Base-by-base conservation (phyloP, 1,140 invertebrate genomes). In the Philotrypesis tridentata region DNA sequence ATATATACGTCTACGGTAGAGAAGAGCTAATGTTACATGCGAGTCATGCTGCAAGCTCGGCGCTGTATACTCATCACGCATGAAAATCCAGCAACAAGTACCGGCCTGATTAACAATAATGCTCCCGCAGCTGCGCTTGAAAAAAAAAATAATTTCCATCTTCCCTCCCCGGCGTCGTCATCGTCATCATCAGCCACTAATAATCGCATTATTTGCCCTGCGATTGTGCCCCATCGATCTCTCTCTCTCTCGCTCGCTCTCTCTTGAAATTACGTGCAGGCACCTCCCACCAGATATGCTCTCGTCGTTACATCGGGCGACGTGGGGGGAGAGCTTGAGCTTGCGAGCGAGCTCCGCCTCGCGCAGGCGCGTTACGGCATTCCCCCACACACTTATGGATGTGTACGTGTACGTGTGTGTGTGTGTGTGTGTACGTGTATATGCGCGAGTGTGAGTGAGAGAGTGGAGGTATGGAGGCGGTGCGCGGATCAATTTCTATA, bases 261-360 rank as follows among this genome's bases (percentile, higher is more conserved):
- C 48, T 55, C 21, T 55, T 6, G 48, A 60, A 74, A 61, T 68
- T 71, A 82, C 48, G 21, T 48, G 4, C 6, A 55, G 48, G 48
- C 48, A n/a, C 48, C 48, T 84, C 78, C 73, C 82, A 70, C 74
- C 79, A 77, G 83, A 74, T 76, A 74, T 80, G n/a, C n/a, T 82
- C 65, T 9, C 14, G 33, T 29, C 43, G n/a, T n/a, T 68, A 70
- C 40, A 37, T 12, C 37, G 23, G n/a, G n/a, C 11, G 25, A 61
- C 7, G 21, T 55, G 6, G 17, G n/a, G n/a, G 12, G 33, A 4
- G 48, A 55, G 48, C 48, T 55, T 55, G 48, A 55, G 48, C 48
- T 55, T 55, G 48, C 48, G 48, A 7, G 48, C 37, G 73, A 60
- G 67, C 75, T 63, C 65, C 81, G 80, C 67, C 25, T 84, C 78